Conservation (phyloP, 2,888 invertebrate genomes). For the Eucriotettix oculatus region DNA sequence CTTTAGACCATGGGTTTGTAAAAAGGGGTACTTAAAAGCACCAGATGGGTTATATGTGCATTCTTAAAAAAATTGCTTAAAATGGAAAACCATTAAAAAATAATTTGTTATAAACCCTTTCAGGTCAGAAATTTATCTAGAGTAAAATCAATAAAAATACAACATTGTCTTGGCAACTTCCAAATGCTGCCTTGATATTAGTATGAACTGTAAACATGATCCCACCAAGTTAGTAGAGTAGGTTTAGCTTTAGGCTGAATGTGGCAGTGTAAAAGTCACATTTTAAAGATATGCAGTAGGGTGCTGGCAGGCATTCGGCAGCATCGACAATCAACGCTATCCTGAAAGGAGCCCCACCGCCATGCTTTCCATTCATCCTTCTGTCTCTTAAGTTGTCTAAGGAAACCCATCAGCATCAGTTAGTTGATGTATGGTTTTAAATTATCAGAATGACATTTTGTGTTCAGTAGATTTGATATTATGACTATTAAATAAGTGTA, state of each 20-base stretch:
- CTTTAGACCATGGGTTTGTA: too few species aligned
- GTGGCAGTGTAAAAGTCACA: conserved; percentile 3
- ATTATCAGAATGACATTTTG: neutral
- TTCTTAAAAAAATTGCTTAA: neutral
- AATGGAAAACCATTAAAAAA: neutral
- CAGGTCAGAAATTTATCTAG: neutral
- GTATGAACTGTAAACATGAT: neutral
- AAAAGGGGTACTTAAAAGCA: too few species aligned
- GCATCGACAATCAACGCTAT: neutral
- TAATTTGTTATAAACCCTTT: neutral
- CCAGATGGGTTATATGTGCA: too few species aligned
- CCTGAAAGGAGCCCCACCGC: too few species aligned
- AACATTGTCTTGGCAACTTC: neutral
- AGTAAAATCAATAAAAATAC: neutral
- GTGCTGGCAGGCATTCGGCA: neutral
- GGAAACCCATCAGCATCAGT: neutral
- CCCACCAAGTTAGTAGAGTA: neutral
- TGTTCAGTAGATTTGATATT: too few species aligned
- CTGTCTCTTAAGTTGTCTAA: neutral
- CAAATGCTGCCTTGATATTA: neutral
- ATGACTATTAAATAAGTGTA: too few species aligned
- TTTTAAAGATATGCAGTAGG: conserved; percentile 8
- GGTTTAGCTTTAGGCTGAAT: neutral
- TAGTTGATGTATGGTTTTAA: neutral
- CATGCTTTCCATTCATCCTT: too few species aligned